Evolutionary conservation across 64 coral and sea anemone species (phyloP), one percentile per base, ranked within the genome.

Genomic region (Hydrozoanthus tunicans): DNA sequence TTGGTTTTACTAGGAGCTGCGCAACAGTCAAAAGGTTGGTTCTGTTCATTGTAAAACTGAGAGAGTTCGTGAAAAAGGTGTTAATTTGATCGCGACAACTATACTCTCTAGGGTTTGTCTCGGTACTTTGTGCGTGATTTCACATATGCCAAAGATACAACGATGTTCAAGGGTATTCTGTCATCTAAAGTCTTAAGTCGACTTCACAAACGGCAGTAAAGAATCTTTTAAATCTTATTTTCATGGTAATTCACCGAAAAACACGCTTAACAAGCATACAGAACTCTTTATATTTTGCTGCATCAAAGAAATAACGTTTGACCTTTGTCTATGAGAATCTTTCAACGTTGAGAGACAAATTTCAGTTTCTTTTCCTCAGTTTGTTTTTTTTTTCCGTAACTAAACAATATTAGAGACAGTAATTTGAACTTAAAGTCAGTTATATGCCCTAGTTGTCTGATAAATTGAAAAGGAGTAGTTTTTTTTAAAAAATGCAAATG

Each of bases 41-140:
- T 15, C 9, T 24, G 59, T 65, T 70, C 9, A 9, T 3, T 6
- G 1, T 8, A 51, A 59, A 27, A 8, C 51, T 51, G 56, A 59
- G 13, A 56, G 70, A 75, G 15, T 24, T 27, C 5, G 54, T 88
- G 69, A 76, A 88, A 56, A 59, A 61, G 69, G 84, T 88, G 69
- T 59, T 51, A 88, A 75, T 59, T 43, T 43, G 32, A 43, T 82
- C 59, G 56, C 59, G 84, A 23, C 59, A 62, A 88, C 20, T 59
- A 25, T 59, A 12, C 32, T 76, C 72, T 53, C 9, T 8, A 4
- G 11, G 72, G 9, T 76, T 51, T 76, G 7, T 11, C 27, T 11
- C 15, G 66, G 15, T 14, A 14, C 15, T 17, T 23, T 14, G 66
- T 5, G 15, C 14, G 32, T 69, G 15, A 14, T 76, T 2, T 51